Evolutionary conservation across 2,797 vertebrate genomes (phyloP).

Genomic region (Falco berigora): DNA sequence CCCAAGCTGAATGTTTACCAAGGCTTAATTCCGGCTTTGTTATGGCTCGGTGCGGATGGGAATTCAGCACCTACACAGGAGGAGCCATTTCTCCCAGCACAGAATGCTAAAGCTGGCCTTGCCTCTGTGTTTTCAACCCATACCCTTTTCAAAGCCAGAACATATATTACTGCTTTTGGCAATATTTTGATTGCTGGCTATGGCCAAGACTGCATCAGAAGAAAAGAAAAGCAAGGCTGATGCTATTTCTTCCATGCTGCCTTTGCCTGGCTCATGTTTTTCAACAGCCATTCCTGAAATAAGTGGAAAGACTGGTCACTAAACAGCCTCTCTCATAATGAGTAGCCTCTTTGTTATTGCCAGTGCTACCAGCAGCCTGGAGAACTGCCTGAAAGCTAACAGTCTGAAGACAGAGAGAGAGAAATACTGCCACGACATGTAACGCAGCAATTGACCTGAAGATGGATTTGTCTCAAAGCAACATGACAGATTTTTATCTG

Average conservation of each 20-base stretch:
- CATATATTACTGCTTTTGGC: not conserved
- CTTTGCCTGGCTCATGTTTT: not conserved
- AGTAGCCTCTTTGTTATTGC: not conserved
- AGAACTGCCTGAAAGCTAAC: not conserved
- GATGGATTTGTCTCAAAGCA: not conserved
- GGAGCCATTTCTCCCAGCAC: not conserved
- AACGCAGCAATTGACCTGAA: not conserved
- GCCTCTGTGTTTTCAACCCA: not conserved
- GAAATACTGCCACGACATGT: not conserved
- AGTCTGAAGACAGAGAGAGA: not conserved
- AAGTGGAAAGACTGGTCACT: not conserved
- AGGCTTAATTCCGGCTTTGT: not conserved
- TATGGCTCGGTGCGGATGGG: rapidly evolving
- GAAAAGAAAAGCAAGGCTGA: not conserved
- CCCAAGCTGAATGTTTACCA: not conserved
- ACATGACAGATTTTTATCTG: not conserved
- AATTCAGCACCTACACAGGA: not conserved
- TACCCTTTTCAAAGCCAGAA: not conserved
- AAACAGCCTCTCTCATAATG: not conserved
- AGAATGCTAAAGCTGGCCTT: rapidly evolving
- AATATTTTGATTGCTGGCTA: not conserved
- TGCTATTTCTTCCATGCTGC: not conserved
- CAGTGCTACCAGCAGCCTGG: not conserved
- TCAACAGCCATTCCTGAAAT: not conserved
- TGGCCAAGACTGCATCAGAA: not conserved